Conservation (phyloP, 1,140 invertebrate species). For the Lucilia cuprina region DNA sequence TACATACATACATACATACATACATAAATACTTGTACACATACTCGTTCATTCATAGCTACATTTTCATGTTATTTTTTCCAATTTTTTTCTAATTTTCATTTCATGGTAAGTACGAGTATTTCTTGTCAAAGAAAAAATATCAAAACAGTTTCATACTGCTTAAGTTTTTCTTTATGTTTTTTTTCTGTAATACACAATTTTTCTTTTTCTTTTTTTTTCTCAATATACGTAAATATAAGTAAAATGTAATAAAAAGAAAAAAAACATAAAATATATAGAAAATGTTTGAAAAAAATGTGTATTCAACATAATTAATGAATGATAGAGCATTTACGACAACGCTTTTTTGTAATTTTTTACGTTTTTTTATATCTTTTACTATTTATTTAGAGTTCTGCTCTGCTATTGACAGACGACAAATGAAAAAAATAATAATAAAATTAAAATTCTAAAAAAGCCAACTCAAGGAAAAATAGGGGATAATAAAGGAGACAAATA, state of each 20-base stretch:
- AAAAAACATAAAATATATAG: not conserved
- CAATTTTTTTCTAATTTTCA: not conserved
- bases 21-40: not conserved
- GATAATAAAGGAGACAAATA: not conserved
- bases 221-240: not conserved
- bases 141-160: not conserved
- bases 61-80: not conserved
- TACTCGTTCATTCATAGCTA: not conserved
- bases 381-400: not conserved
- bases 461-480: not conserved
- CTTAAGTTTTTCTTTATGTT: not conserved
- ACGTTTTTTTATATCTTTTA: too few relatives aligned
- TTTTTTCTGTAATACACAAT: not conserved
- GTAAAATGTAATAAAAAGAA: not conserved
- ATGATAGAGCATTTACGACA: not conserved
- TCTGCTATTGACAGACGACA: not conserved
- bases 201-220: not conserved
- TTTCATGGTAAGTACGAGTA: not conserved
- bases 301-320: not conserved
- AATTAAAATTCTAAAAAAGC: not conserved
- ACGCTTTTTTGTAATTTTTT: not conserved
- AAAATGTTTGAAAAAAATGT: not conserved
- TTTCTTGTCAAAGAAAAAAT: not conserved
- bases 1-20: not conserved
- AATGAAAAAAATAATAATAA: not conserved